Evolutionary conservation across 2,888 invertebrate genomes (phyloP).

Genomic region (Melikaiella ostensackeni): DNA sequence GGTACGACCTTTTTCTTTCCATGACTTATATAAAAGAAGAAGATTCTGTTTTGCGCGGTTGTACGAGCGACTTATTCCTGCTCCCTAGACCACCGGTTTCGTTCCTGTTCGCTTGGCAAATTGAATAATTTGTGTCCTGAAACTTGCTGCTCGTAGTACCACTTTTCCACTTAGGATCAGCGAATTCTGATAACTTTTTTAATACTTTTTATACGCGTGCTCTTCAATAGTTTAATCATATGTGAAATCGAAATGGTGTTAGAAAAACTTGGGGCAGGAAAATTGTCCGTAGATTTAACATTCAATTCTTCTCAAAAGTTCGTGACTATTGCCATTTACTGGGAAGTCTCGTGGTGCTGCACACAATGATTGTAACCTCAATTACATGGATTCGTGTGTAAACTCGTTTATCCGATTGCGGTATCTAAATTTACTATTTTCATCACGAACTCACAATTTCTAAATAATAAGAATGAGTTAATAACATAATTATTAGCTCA

Average conservation of each 20-base stretch:
- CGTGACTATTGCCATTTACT: too few relatives aligned
- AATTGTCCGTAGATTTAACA: too few relatives aligned
- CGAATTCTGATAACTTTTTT: not conserved
- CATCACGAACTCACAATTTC: not conserved
- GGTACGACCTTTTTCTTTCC: constrained; percentile 23
- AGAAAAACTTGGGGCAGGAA: not conserved
- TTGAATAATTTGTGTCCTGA: constrained; percentile 62
- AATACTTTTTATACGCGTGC: constrained; percentile 1
- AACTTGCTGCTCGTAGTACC: constrained; percentile 48
- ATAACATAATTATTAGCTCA: not conserved
- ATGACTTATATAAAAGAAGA: constrained; percentile 36
- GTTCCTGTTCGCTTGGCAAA: constrained; percentile 47
- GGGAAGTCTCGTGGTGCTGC: not conserved
- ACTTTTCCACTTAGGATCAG: constrained; percentile 27
- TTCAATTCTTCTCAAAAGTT: too few relatives aligned
- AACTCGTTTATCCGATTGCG: too few relatives aligned
- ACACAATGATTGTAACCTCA: not conserved
- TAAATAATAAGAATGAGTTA: too few relatives aligned
- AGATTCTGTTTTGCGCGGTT: constrained; percentile 25
- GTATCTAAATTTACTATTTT: not conserved
- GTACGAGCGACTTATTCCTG: constrained; percentile 22
- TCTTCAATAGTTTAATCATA: not conserved
- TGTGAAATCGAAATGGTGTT: not conserved
- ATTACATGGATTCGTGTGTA: not conserved
- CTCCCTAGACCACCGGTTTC: constrained; percentile 11